Percentiles rank a stretch among this genome's conserved stretches.
phyloP scores from a whole-genome alignment of 1,140 invertebrate species.

The Pseudobourletiella spinata region DNA sequence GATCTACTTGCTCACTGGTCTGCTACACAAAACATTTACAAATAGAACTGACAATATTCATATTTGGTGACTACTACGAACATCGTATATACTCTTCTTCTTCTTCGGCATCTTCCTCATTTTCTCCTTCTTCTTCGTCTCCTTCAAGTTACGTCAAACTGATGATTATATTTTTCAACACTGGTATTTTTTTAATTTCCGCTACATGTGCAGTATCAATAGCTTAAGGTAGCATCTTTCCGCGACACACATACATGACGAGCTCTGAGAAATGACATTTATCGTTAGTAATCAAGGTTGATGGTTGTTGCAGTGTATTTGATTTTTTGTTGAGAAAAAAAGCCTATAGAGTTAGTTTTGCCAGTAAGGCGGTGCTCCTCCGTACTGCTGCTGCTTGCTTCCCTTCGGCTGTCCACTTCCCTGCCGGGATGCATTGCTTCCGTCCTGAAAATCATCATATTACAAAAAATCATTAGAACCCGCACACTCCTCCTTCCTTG shows the following conservation, averaged over 20 bases:
- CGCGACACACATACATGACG: no score
- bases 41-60: no score
- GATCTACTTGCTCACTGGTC: no score
- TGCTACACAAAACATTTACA: no score
- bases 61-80: no score
- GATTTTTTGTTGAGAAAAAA: neutral
- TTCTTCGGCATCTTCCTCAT: no score
- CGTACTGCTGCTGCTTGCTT: constrained; percentile 26
- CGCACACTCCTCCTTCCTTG: neutral
- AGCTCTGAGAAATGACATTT: no score
- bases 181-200: neutral
- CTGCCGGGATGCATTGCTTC: constrained; percentile 25
- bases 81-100: no score
- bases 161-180: no score
- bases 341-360: constrained; percentile 8
- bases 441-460: constrained; percentile 21
- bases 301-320: neutral
- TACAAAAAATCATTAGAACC: neutral
- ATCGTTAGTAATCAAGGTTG: neutral
- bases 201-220: neutral
- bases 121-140: no score
- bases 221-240: no score
- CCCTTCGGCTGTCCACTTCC: constrained; percentile 29
- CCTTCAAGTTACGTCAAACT: no score
- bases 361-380: constrained; percentile 7